Evolutionary conservation across 2,797 vertebrate species (phyloP).

Genomic region (Poeciliopsis turneri): DNA sequence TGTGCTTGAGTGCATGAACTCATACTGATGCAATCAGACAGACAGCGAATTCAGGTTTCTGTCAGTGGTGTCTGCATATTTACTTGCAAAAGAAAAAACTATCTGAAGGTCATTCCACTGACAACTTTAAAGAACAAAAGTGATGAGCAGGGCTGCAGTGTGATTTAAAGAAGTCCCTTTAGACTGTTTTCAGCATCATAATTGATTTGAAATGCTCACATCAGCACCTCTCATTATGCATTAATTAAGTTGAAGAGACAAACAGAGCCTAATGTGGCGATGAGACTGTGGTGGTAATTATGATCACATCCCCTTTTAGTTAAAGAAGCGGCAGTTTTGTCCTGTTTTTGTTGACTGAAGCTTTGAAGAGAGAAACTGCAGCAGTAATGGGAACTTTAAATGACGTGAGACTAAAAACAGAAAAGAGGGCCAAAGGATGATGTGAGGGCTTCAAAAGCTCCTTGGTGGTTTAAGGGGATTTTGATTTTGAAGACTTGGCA

Average conservation of each 20-base stretch:
- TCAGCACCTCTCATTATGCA: slow-evolving; percentile 54
- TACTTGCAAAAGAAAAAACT: slow-evolving; percentile 21
- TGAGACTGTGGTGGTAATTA: slow-evolving; percentile 41
- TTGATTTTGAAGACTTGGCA: slow-evolving; percentile 43
- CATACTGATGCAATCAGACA: not conserved
- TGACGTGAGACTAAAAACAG: slow-evolving; percentile 39
- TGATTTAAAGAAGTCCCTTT: slow-evolving; percentile 23
- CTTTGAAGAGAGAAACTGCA: slow-evolving; percentile 27
- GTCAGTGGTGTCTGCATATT: slow-evolving; percentile 26
- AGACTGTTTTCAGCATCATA: slow-evolving; percentile 33
- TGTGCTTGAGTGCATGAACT: slow-evolving; percentile 3
- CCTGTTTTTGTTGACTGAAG: slow-evolving; percentile 23
- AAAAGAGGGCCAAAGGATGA: slow-evolving; percentile 21
- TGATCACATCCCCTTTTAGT: slow-evolving; percentile 39
- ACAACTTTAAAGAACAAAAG: slow-evolving; percentile 31
- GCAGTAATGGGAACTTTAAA: slow-evolving; percentile 10
- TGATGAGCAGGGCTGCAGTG: slow-evolving; percentile 22
- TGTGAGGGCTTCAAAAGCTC: slow-evolving; percentile 44
- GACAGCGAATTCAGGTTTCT: slow-evolving; percentile 4
- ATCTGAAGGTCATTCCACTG: slow-evolving; percentile 37
- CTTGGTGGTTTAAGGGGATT: slow-evolving; percentile 36
- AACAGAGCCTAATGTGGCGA: slow-evolving; percentile 23
- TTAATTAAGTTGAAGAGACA: slow-evolving; percentile 52
- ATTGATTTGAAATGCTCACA: slow-evolving; percentile 60
- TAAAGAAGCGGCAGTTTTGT: slow-evolving; percentile 26